phyloP scores from a whole-genome alignment of 2,797 vertebrate species.

The Dendrocincla fuliginosa region DNA sequence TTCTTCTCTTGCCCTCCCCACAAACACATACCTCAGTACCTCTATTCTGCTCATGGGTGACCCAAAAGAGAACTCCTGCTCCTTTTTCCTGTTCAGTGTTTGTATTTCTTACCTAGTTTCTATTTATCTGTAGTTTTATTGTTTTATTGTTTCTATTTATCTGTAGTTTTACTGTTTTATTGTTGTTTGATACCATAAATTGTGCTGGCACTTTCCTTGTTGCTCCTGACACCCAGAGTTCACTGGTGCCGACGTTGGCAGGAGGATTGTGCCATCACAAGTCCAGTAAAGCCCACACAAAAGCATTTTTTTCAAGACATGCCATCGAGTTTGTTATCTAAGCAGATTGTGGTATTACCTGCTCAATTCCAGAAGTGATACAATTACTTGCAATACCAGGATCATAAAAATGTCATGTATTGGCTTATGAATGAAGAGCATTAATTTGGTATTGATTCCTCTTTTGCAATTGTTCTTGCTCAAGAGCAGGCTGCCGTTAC shows the following conservation, averaged over 20 bases:
- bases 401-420: neutral
- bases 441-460: neutral
- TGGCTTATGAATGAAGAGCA: neutral
- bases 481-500: neutral
- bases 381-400: neutral
- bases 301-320: neutral
- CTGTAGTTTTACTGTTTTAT: neutral
- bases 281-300: neutral
- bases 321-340: fast-evolving
- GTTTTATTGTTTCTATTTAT: neutral
- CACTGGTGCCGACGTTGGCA: neutral
- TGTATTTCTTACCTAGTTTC: neutral
- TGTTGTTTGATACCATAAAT: neutral
- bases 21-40: neutral
- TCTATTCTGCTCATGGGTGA: neutral
- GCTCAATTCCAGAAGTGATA: neutral
- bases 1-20: neutral
- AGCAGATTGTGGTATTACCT: neutral
- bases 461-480: neutral
- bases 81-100: neutral
- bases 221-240: neutral
- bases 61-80: neutral
- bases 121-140: neutral
- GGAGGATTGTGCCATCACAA: neutral
- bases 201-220: neutral